Conservation (phyloP, 2,797 vertebrate genomes). For the Sus cebifrons region DNA sequence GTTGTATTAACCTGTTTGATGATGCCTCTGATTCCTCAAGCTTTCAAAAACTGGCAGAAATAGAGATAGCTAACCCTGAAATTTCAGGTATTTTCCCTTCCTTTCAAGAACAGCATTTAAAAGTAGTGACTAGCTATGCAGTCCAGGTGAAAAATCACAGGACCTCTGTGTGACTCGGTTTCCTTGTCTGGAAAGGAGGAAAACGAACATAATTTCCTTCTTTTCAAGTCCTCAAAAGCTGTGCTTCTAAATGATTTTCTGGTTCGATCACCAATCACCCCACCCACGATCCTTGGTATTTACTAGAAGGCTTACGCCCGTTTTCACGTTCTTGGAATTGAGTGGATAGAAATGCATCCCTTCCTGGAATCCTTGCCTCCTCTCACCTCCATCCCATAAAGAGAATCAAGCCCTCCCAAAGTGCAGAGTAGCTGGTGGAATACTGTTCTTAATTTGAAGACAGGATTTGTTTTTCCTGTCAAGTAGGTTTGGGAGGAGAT, state of each 20-base stretch:
- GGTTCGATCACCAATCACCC: background rate
- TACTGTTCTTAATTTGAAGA: rapidly evolving
- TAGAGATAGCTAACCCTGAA: rapidly evolving
- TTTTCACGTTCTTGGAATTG: background rate
- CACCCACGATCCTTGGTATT: rapidly evolving
- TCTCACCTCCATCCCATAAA: background rate
- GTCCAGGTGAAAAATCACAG: background rate
- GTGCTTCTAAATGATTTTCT: background rate
- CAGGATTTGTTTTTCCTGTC: too few species aligned
- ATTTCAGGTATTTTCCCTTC: background rate
- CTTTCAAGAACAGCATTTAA: background rate
- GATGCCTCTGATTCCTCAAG: background rate
- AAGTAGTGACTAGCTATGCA: background rate
- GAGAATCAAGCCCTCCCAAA: background rate
- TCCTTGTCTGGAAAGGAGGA: background rate
- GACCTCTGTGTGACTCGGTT: background rate
- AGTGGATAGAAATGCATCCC: background rate
- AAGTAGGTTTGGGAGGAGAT: background rate
- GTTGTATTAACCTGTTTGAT: background rate
- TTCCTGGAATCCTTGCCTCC: rapidly evolving
- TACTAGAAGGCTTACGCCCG: rapidly evolving
- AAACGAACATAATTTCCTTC: rapidly evolving
- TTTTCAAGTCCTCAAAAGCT: too few species aligned
- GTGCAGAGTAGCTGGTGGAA: background rate
- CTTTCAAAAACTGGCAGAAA: background rate